Base-by-base conservation (phyloP, 2,888 invertebrate species). In the Lysandra bellargus region DNA sequence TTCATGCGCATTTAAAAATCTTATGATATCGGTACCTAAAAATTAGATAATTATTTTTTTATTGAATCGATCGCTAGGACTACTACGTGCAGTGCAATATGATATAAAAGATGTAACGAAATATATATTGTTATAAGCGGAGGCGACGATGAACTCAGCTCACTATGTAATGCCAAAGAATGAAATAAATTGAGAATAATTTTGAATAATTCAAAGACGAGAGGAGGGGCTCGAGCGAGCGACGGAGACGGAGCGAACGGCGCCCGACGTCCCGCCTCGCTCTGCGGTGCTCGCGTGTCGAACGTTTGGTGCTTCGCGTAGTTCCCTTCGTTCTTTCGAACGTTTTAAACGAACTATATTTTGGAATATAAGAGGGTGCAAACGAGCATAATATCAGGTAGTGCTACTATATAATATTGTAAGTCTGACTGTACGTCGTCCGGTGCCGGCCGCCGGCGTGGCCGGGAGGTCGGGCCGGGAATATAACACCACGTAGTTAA, bases 111-210 rank as follows among this genome's bases (percentile, higher is more conserved):
- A 80, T 78, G 80, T 81, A 81, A 82, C 80, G 78, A 80, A 82
- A 82, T 80, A 82, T 80, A 78, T 80, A 78, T 80, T 85, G 76
- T 80, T 85, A 84, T 83, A 86, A 88, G 87, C 88, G 86, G 83
- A 87, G 87, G 86, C 87, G 83, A 86, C 85, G 84, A 88, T 85
- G 87, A 90, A 88, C 88, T 89, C 88, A 92, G 92, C 93, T 92
- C 94, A 93, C 92, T 93, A 91, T 88, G 92, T 90, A 93, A 94
- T 93, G 93, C 94, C 94, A 94, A 94, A 94, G 94, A 94, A 91
- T 88, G 91, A 89, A 87, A 85, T 89, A 86, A 88, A 89, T 85
- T 87, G 87, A 88, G 86, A 86, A 86, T 85, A 86, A 86, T 85
- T 83, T 83, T 85, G 88, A 84, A 86, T 87, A 88, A 85, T 87